Evolutionary conservation across 2,113 vertebrate species (phyloP), one percentile per base, ranked within the genome.

Genomic region (Atractosteus spatula): DNA sequence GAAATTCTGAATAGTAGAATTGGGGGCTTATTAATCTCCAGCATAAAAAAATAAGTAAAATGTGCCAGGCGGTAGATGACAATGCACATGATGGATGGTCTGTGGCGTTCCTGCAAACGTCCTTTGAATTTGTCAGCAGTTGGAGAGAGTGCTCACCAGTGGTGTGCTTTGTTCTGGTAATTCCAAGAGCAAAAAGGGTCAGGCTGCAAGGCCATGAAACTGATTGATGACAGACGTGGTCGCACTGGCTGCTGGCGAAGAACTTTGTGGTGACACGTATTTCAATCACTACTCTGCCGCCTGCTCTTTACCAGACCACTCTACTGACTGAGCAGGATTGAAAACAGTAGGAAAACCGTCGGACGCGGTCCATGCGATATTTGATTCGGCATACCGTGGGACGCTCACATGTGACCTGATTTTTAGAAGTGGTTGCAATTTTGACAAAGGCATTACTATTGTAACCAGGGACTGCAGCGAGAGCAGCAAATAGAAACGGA

Each of bases 231-330:
- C 71, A 76, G 75, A 54, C 66, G 65, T 54, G 73, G 16, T 77
- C 56, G 14, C 61, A n/a, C 0, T 7, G 73, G 16, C 8, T 0
- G 13, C 63, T 66, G 61, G 71, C 70, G 71, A 71, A 54, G 71
- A 69, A 3, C 76, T 77, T 62, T 7, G 51, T 0, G 71, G 71
- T 78, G 76, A 77, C 77, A 71, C 3, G 69, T 3, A 44, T 72
- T 83, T 86, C 85, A 81, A 65, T 82, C 84, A 81, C 41, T 45
- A 69, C 78, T 73, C 56, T 56, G 54, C 43, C 70, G 62, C 70
- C 70, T 62, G 13, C 17, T 54, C 47, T 51, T 51, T 59, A 76
- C 66, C n/a, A 54, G 74, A 69, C 5, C 75, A 81, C 74, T 63
- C 75, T 54, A 13, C 13, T 7, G 14, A 45, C 56, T 41, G 7